phyloP scores from a whole-genome alignment of 2,113 vertebrate genomes.

The Callaeas wilsoni region DNA sequence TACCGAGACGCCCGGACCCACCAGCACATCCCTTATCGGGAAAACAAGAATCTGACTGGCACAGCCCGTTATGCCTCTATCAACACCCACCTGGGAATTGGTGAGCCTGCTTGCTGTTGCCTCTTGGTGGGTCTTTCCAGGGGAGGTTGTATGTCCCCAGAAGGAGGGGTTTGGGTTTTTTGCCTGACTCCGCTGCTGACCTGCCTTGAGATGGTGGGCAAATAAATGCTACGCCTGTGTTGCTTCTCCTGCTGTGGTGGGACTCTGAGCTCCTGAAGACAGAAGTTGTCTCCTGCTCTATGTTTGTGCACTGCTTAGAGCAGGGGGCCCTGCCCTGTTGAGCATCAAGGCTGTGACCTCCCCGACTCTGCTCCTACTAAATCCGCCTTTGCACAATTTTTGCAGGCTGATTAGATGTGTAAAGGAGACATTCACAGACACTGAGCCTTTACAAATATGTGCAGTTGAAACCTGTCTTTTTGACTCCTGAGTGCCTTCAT shows the following conservation, averaged over 20 bases:
- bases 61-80: constrained; percentile 96
- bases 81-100: constrained; percentile 95
- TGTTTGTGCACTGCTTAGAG: background rate
- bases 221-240: background rate
- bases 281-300: background rate
- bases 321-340: background rate
- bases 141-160: background rate
- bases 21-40: constrained; percentile 97
- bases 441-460: background rate
- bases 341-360: background rate
- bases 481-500: background rate
- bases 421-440: background rate
- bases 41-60: constrained; percentile 98
- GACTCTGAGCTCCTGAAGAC: background rate
- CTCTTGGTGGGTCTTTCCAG: background rate
- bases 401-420: background rate
- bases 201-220: background rate
- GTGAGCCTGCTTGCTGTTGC: constrained; percentile 67
- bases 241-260: background rate
- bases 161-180: background rate
- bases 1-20: constrained; percentile 95
- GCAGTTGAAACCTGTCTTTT: background rate
- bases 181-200: background rate
- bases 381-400: background rate
- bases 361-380: background rate